Percentiles rank a stretch among this genome's conserved stretches.
These are phyloP conservation scores for Eulacestoma nigropectus DNA, from an alignment of 2,113 vertebrate species.

Conservation along the genomic window DNA sequence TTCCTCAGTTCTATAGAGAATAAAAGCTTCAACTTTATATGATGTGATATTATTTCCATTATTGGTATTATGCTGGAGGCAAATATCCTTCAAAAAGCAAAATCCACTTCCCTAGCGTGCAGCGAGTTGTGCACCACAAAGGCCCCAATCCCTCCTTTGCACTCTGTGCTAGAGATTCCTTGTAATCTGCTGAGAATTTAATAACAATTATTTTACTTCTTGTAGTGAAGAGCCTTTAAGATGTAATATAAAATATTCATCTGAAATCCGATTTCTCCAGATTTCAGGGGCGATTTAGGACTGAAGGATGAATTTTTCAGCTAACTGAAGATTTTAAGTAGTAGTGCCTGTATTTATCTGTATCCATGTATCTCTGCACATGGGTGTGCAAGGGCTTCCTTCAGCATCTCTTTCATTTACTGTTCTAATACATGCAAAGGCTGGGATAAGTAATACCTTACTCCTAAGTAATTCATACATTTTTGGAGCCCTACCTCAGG, in stretches of 20 bases:
- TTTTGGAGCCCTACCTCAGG: not conserved
- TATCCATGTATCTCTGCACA: not conserved
- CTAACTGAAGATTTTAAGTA: not conserved
- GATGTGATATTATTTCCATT: slow-evolving; percentile 82
- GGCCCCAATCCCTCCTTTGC: slow-evolving; percentile 40
- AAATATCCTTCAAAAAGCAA: slow-evolving; percentile 75
- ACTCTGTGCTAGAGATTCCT: slow-evolving; percentile 20
- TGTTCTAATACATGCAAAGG: not conserved
- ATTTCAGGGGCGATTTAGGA: not conserved
- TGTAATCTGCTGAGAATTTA: slow-evolving; percentile 72
- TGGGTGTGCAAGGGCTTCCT: not conserved
- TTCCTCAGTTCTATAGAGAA: slow-evolving; percentile 70
- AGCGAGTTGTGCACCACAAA: slow-evolving; percentile 36
- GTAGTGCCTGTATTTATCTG: not conserved
- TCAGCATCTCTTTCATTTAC: not conserved
- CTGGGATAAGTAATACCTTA: not conserved
- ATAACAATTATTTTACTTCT: slow-evolving; percentile 66
- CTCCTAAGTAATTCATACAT: not conserved
- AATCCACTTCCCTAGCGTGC: slow-evolving; percentile 45
- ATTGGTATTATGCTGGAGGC: slow-evolving; percentile 77
- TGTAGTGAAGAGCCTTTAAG: slow-evolving; percentile 48
- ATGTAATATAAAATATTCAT: slow-evolving; percentile 63
- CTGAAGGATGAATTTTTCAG: slow-evolving; percentile 41
- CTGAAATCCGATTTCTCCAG: not conserved
- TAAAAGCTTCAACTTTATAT: slow-evolving; percentile 75